These are phyloP conservation scores for Bos indicus DNA, from an alignment of 2,113 vertebrate species.

Conservation along the genomic window DNA sequence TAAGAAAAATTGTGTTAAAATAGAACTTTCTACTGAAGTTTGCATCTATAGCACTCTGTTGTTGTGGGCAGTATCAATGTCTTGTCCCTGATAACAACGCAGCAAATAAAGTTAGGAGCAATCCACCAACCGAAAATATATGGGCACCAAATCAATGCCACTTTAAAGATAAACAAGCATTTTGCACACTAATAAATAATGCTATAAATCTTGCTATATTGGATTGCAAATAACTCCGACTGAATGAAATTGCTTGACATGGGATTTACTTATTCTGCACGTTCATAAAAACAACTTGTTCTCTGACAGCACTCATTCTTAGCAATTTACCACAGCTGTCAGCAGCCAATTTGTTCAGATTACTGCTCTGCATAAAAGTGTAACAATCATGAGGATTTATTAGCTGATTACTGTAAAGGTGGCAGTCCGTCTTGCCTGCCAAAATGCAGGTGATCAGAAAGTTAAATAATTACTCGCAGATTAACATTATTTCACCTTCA, in stretches of 20 bases:
- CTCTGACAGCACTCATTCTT: constrained; percentile 82
- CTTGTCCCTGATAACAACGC: constrained; percentile 25
- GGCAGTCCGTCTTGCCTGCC: constrained; percentile 69
- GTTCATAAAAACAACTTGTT: constrained; percentile 81
- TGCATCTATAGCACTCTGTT: not conserved
- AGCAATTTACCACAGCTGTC: constrained; percentile 84
- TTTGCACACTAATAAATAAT: constrained; percentile 78
- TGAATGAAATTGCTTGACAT: constrained; percentile 77
- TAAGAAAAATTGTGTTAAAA: constrained; percentile 31
- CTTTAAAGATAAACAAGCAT: constrained; percentile 77
- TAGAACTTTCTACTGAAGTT: not conserved
- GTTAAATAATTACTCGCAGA: constrained; percentile 78
- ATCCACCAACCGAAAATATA: constrained; percentile 63
- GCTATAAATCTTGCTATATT: constrained; percentile 72
- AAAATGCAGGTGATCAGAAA: constrained; percentile 76
- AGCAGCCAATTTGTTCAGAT: constrained; percentile 84
- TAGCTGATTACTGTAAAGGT: constrained; percentile 79
- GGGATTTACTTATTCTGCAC: constrained; percentile 79
- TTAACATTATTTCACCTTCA: constrained; percentile 76
- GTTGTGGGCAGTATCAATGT: not conserved
- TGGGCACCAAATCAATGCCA: constrained; percentile 69
- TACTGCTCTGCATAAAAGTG: constrained; percentile 81
- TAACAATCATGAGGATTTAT: constrained; percentile 84
- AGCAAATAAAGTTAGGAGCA: constrained; percentile 49
- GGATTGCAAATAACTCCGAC: constrained; percentile 75